A percentile compares a stretch with the other conserved stretches of the same genome.
phyloP scores from a whole-genome alignment of 2,113 vertebrate genomes.

The Chrysochloris asiatica region DNA sequence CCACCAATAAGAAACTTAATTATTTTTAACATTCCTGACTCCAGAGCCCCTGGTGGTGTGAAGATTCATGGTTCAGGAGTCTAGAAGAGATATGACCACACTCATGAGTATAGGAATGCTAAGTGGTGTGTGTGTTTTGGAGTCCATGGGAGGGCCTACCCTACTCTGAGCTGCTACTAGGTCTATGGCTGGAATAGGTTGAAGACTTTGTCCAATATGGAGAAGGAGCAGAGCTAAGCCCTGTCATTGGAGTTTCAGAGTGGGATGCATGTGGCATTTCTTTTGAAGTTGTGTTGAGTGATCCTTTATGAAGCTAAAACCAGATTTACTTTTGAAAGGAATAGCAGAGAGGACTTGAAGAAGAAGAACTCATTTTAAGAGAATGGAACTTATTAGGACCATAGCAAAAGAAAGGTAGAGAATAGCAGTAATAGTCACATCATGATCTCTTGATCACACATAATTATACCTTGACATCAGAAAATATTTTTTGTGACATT shows the following conservation, averaged over 20 bases:
- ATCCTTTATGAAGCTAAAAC: not conserved
- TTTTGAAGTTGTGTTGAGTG: not conserved
- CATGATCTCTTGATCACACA: fast-evolving
- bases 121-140: not conserved
- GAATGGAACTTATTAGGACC: not conserved
- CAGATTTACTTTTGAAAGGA: not conserved
- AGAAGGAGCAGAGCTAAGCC: not conserved
- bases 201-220: not conserved
- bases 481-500: not conserved
- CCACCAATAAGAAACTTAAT: not conserved
- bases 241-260: not conserved
- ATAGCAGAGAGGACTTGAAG: not conserved
- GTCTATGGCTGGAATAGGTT: not conserved
- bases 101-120: not conserved
- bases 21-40: not conserved
- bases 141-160: not conserved
- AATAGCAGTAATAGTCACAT: not conserved
- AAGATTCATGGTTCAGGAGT: not conserved
- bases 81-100: not conserved
- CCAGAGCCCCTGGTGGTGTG: not conserved
- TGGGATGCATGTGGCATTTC: not conserved
- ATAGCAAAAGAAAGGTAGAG: not conserved
- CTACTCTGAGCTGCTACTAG: not conserved
- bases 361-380: not conserved
- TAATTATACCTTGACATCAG: constrained; percentile 18